A percentile compares a stretch with the other conserved stretches of the same genome.
These are phyloP conservation scores for Ctenodactylus gundi DNA, from an alignment of 2,113 vertebrate genomes.

Conservation along the genomic window DNA sequence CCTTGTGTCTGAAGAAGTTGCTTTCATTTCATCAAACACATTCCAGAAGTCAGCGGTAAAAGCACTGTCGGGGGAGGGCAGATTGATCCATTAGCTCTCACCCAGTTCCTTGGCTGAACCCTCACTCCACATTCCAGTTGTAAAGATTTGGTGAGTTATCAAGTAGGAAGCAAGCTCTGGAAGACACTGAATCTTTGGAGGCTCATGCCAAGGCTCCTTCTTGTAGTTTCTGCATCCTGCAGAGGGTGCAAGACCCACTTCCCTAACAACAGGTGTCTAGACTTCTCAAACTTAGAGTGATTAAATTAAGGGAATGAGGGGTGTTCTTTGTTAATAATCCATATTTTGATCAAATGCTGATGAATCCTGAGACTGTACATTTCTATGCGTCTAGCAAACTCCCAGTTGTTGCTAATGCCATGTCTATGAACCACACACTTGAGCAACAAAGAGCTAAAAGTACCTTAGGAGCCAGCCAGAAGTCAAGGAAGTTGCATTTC, in stretches of 20 bases:
- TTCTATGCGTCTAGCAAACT: conserved; percentile 11
- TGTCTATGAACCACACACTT: background rate
- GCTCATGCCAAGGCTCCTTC: conserved; percentile 13
- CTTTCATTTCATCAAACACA: conserved; percentile 96
- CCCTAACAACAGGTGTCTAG: background rate
- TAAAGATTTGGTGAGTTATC: conserved; percentile 87
- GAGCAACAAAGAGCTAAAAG: conserved; percentile 4
- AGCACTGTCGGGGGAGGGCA: conserved; percentile 91
- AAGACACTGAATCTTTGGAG: conserved; percentile 57
- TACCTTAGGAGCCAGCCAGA: background rate
- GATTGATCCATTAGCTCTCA: conserved; percentile 95
- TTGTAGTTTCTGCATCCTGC: background rate
- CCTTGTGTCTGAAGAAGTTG: conserved; percentile 86
- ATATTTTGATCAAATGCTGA: background rate
- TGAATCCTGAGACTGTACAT: background rate
- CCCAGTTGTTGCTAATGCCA: background rate
- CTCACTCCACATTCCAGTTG: conserved; percentile 89
- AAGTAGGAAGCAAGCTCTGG: conserved; percentile 81
- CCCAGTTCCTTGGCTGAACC: conserved; percentile 94
- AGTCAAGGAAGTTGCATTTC: background rate
- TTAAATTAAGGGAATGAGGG: background rate
- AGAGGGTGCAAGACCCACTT: background rate
- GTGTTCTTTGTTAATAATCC: background rate
- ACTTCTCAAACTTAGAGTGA: background rate
- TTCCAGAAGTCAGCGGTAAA: conserved; percentile 95